Percentiles rank a stretch among this genome's conserved stretches.
phyloP scores from a whole-genome alignment of 2,113 vertebrate species.

The Columba janthina region DNA sequence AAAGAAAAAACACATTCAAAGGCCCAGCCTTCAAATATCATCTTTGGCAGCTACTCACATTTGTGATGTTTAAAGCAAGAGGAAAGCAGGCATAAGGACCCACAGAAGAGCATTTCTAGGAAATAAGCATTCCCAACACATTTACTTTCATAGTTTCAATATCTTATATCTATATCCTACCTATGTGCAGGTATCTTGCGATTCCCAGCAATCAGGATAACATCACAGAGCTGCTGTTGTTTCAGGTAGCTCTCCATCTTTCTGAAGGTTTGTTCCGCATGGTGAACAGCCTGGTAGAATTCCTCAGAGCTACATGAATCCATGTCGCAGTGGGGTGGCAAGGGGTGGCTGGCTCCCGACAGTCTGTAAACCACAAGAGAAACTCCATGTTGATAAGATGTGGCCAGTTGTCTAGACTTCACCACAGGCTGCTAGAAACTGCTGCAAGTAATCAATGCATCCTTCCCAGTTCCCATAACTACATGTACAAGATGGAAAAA shows the following conservation, averaged over 20 bases:
- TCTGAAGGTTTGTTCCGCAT: slow-evolving; percentile 81
- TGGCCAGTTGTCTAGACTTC: neutral
- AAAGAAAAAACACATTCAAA: neutral
- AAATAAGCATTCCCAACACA: neutral
- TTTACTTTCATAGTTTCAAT: neutral
- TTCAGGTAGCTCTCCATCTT: slow-evolving; percentile 84
- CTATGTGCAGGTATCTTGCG: slow-evolving; percentile 83
- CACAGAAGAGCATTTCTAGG: neutral
- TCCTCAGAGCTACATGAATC: slow-evolving; percentile 79
- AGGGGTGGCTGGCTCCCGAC: slow-evolving; percentile 54
- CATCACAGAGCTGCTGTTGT: slow-evolving; percentile 83
- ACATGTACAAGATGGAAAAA: neutral
- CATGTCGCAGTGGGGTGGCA: slow-evolving; percentile 74
- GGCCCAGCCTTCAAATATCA: neutral
- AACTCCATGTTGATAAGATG: neutral
- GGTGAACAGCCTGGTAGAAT: slow-evolving; percentile 82
- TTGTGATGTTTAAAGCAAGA: neutral
- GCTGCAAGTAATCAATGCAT: neutral
- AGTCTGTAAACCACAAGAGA: slow-evolving; percentile 64
- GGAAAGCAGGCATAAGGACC: neutral
- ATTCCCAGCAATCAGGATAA: slow-evolving; percentile 81
- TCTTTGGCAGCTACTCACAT: neutral
- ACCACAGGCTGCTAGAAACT: neutral
- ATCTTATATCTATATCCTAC: slow-evolving; percentile 32
- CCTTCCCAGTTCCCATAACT: neutral